These are phyloP conservation scores for Grammomys dolichurus DNA, from an alignment of 2,113 vertebrate species.

Conservation along the genomic window DNA sequence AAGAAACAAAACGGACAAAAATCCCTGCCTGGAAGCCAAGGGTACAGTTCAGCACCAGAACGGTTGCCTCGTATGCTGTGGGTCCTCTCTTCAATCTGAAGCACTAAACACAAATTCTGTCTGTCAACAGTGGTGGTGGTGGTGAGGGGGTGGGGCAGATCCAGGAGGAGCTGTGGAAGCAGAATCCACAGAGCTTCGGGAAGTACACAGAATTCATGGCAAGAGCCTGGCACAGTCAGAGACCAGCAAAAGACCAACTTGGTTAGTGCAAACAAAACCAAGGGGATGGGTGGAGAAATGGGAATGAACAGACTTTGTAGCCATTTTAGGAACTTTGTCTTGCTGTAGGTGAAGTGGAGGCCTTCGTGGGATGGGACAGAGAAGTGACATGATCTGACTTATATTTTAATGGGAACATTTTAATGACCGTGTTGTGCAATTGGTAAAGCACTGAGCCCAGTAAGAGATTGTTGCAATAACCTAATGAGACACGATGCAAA, in stretches of 20 bases:
- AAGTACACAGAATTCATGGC: neutral
- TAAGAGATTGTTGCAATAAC: conserved; percentile 24
- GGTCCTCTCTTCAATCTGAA: no score
- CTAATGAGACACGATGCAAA: conserved; percentile 21
- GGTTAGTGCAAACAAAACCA: neutral
- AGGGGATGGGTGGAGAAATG: neutral
- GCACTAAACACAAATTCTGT: neutral
- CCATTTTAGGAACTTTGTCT: neutral
- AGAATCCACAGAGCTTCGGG: neutral
- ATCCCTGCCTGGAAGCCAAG: neutral
- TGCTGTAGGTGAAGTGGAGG: neutral
- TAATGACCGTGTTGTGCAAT: conserved; percentile 12
- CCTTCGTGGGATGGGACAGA: neutral
- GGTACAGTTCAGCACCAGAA: neutral
- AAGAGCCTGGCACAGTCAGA: neutral
- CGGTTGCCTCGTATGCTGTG: neutral
- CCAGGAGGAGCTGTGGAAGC: neutral
- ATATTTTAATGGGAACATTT: conserved; percentile 1
- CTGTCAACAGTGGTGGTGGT: neutral
- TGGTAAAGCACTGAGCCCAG: conserved; percentile 18
- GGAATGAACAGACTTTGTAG: neutral
- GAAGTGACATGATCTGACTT: neutral
- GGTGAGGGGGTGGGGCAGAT: neutral
- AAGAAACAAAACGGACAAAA: neutral
- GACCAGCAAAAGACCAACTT: neutral